These are phyloP conservation scores for Drosophila ercepeae DNA, from an alignment of 1,140 invertebrate genomes.

Conservation along the genomic window DNA sequence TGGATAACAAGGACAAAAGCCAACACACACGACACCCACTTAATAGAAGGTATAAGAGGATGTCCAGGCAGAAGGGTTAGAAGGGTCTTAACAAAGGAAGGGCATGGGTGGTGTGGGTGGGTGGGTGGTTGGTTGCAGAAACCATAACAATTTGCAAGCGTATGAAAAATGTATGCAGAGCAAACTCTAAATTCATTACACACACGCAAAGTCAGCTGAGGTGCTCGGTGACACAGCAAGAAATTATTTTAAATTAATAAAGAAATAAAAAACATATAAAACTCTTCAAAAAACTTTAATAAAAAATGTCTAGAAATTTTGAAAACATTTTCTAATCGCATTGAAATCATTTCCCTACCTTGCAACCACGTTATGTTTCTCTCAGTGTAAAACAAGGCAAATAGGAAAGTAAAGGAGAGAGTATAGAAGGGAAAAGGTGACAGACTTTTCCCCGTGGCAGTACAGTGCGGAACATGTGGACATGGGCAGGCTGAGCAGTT, in stretches of 20 bases:
- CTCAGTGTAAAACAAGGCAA: slow-evolving; percentile 2
- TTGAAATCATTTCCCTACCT: no score
- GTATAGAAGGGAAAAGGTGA: slow-evolving; percentile 52
- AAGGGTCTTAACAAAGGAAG: no score
- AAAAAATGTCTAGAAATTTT: background rate
- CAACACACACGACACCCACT: slow-evolving; percentile 55
- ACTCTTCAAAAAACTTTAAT: no score
- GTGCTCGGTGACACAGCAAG: background rate
- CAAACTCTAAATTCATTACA: slow-evolving; percentile 82
- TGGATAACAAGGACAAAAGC: slow-evolving; percentile 68
- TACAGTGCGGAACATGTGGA: slow-evolving; percentile 31
- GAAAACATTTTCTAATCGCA: no score
- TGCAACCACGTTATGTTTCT: background rate
- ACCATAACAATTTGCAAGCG: slow-evolving; percentile 76
- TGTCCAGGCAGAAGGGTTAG: no score
- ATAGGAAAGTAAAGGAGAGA: slow-evolving; percentile 9
- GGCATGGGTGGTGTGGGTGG: slow-evolving; percentile 2
- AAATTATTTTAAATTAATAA: background rate
- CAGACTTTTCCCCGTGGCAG: slow-evolving; percentile 40
- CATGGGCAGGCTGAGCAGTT: slow-evolving; percentile 57
- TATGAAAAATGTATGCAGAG: slow-evolving; percentile 77
- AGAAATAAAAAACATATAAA: no score
- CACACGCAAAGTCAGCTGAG: slow-evolving; percentile 66
- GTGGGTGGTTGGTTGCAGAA: slow-evolving; percentile 27
- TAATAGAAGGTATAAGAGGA: slow-evolving; percentile 51